A percentile compares a stretch with the other conserved stretches of the same genome.
phyloP scores from a whole-genome alignment of 2,797 vertebrate species.

The Mionectes olivaceus region DNA sequence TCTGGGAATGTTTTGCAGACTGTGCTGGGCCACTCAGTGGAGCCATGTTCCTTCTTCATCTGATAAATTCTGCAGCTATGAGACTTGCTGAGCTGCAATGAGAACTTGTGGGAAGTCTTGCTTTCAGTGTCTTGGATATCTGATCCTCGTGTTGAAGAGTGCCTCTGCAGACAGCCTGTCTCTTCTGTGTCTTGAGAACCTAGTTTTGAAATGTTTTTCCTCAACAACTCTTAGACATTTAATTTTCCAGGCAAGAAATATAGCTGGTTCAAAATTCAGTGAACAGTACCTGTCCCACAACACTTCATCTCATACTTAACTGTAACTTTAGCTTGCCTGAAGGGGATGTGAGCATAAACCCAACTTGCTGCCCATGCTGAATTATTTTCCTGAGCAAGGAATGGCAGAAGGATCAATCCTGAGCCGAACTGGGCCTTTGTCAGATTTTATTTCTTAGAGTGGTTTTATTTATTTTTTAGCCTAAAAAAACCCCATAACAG shows the following conservation, averaged over 20 bases:
- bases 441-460: background rate
- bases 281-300: background rate
- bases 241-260: background rate
- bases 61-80: background rate
- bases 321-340: background rate
- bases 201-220: background rate
- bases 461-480: background rate
- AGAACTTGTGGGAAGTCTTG: background rate
- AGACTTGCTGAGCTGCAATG: background rate
- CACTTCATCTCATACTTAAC: background rate
- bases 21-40: rapidly evolving
- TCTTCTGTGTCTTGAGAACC: background rate
- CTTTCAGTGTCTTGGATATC: background rate
- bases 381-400: background rate
- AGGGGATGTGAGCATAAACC: background rate
- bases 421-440: background rate
- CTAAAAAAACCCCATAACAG: background rate
- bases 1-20: background rate
- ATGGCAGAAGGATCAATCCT: background rate
- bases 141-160: background rate
- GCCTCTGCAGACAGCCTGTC: background rate
- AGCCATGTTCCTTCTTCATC: background rate
- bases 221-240: background rate
- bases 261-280: background rate
- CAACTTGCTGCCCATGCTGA: background rate